Evolutionary conservation across 2,113 vertebrate species (phyloP).

Genomic region (Petroica traversi): DNA sequence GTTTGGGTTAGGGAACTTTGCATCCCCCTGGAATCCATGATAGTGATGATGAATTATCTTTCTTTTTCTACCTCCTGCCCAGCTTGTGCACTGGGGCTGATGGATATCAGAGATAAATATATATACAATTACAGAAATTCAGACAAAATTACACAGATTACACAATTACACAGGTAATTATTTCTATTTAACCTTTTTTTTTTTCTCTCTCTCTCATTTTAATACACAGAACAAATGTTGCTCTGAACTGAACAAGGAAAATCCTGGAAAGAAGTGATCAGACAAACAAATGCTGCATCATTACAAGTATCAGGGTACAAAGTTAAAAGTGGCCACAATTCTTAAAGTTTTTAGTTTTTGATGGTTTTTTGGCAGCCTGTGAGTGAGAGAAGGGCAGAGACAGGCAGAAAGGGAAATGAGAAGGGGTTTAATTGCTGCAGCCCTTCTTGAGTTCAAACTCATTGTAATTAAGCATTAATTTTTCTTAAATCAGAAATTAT

Average conservation of each 20-base stretch:
- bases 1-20: background rate
- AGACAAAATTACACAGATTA: background rate
- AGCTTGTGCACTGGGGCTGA: background rate
- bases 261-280: background rate
- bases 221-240: background rate
- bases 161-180: background rate
- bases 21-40: too few relatives aligned
- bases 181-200: background rate
- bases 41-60: background rate
- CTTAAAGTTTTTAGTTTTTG: background rate
- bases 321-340: background rate
- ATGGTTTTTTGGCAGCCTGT: background rate
- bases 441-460: background rate
- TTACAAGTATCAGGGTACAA: background rate
- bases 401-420: background rate
- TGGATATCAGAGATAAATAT: background rate
- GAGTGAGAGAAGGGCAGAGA: background rate
- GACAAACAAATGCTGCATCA: background rate
- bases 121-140: background rate
- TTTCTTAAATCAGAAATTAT: constrained; percentile 27
- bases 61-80: background rate
- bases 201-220: background rate
- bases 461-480: background rate
- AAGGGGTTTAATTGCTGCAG: background rate
- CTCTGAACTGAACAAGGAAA: background rate